Percentiles rank a stretch among this genome's conserved stretches.
Evolutionary conservation across 92 coral and sea anemone species (phyloP).

Genomic region (Desmophyllum pertusum): DNA sequence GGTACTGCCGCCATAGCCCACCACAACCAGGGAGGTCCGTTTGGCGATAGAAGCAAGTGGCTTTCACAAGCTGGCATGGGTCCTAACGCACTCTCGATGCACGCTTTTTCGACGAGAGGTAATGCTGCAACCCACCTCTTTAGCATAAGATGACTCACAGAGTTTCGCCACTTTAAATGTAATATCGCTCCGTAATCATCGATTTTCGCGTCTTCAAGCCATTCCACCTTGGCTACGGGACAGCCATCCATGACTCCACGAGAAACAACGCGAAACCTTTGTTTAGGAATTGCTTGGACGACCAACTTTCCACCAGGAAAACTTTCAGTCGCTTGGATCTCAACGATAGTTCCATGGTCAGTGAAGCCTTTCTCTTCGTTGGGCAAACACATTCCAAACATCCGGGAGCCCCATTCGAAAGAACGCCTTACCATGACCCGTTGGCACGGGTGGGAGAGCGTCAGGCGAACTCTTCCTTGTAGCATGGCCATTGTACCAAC

Average conservation of each 20-base stretch:
- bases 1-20: conserved; percentile 28
- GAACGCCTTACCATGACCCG: conserved; percentile 19
- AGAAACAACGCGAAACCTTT: conserved; percentile 6
- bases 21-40: conserved; percentile 27
- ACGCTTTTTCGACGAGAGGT: background rate
- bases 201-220: conserved; percentile 17
- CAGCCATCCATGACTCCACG: conserved; percentile 7
- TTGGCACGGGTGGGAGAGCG: background rate
- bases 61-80: conserved; percentile 13
- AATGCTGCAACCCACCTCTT: conserved; percentile 8
- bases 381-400: conserved; percentile 25
- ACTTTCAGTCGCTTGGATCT: conserved; percentile 21
- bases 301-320: conserved; percentile 14
- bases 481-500: conserved; percentile 7
- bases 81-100: conserved; percentile 15
- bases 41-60: conserved; percentile 10
- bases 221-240: conserved; percentile 2
- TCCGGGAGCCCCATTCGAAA: conserved; percentile 14
- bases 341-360: conserved; percentile 12
- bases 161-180: conserved; percentile 19
- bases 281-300: conserved; percentile 26
- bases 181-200: background rate
- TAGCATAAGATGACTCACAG: background rate
- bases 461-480: background rate
- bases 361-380: conserved; percentile 13